A percentile compares a stretch with the other conserved stretches of the same genome.
phyloP scores from a whole-genome alignment of 2,888 invertebrate genomes.

The Calameuta pallipes region DNA sequence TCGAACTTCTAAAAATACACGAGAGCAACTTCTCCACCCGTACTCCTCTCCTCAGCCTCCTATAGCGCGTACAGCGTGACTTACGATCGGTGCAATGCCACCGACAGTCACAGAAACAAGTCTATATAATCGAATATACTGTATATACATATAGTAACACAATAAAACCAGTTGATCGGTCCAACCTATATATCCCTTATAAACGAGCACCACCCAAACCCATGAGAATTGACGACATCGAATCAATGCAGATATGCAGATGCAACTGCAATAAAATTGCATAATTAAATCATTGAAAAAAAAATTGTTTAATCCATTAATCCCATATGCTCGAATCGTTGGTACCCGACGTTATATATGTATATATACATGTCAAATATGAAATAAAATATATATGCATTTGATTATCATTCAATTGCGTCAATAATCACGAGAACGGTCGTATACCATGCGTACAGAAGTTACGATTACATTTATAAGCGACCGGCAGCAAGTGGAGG shows the following conservation, averaged over 20 bases:
- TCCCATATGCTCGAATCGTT: neutral
- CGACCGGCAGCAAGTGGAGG: neutral
- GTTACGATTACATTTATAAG: neutral
- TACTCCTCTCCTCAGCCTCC: neutral
- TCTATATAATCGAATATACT: neutral
- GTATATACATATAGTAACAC: neutral
- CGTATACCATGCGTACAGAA: neutral
- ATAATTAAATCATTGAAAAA: neutral
- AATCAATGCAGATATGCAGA: neutral
- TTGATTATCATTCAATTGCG: neutral
- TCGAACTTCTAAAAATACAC: constrained; percentile 57
- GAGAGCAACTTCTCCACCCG: neutral
- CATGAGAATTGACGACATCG: neutral
- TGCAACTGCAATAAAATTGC: neutral
- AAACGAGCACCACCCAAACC: neutral
- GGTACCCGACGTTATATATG: neutral
- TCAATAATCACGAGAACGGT: neutral
- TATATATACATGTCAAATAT: neutral
- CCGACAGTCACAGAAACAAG: neutral
- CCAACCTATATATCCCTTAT: neutral
- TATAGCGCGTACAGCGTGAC: neutral
- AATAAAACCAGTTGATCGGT: neutral
- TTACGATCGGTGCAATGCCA: neutral
- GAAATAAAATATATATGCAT: neutral
- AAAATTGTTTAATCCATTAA: neutral